A percentile compares a stretch with the other conserved stretches of the same genome.
Conservation (phyloP, 2,797 vertebrate species). For the Arctocebus calabarensis region DNA sequence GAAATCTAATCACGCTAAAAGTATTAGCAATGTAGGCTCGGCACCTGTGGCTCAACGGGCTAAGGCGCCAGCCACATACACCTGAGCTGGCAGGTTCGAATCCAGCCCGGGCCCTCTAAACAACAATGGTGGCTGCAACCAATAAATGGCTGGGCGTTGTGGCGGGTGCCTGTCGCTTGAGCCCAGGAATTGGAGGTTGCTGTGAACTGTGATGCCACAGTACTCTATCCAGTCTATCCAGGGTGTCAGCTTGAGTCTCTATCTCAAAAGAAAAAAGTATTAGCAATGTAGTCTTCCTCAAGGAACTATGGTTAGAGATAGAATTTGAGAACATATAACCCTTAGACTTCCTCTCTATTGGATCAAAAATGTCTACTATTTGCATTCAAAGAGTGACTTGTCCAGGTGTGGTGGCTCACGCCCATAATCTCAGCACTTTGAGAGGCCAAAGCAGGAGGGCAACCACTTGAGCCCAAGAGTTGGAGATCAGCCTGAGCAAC, state of each 20-base stretch:
- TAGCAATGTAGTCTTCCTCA: neutral
- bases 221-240: no score
- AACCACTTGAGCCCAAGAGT: neutral
- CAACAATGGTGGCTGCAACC: no score
- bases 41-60: no score
- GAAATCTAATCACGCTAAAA: neutral
- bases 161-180: no score
- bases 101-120: no score
- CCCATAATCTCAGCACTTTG: neutral
- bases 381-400: neutral
- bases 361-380: constrained; percentile 32
- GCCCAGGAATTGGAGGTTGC: no score
- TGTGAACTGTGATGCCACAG: no score
- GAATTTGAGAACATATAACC: neutral
- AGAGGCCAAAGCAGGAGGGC: neutral
- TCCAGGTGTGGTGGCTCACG: neutral
- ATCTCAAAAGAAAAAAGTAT: no score
- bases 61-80: no score
- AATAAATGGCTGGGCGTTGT: no score
- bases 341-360: neutral
- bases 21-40: neutral
- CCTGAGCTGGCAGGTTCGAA: no score
- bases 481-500: neutral
- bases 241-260: no score
- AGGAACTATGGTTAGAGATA: neutral